phyloP scores from a whole-genome alignment of 2,797 vertebrate genomes.

The Phrynocephalus forsythii region DNA sequence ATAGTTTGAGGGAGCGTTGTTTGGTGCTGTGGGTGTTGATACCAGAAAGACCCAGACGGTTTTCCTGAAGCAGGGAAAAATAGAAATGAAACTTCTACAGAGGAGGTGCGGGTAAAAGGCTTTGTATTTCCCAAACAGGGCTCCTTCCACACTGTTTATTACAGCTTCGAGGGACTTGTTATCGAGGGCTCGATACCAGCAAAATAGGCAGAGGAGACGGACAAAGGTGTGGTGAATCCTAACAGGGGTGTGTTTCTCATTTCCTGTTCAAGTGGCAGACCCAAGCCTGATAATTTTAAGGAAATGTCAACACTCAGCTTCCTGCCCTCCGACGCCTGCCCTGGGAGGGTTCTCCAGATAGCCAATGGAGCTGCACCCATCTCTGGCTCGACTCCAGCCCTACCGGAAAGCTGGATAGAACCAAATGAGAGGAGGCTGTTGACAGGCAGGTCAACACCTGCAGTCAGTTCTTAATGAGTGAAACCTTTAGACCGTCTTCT shows the following conservation, averaged over 20 bases:
- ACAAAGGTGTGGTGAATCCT: too few species aligned
- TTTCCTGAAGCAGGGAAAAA: neutral
- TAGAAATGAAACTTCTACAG: too few species aligned
- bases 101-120: neutral
- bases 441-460: neutral
- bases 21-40: too few species aligned
- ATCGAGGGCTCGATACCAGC: too few species aligned
- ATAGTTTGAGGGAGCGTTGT: neutral
- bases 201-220: neutral
- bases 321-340: neutral
- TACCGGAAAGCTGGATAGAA: neutral
- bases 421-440: neutral
- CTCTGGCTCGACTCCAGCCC: neutral
- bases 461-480: neutral
- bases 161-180: too few species aligned
- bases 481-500: neutral
- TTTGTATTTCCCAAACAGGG: neutral
- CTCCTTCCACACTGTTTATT: too few species aligned
- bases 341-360: neutral
- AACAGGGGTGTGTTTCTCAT: neutral
- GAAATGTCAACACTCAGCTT: neutral
- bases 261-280: neutral
- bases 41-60: neutral
- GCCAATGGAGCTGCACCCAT: neutral
- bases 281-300: neutral